Percentiles rank a stretch among this genome's conserved stretches.
Evolutionary conservation across 2,888 invertebrate species (phyloP).

Genomic region (Sturmia bella): DNA sequence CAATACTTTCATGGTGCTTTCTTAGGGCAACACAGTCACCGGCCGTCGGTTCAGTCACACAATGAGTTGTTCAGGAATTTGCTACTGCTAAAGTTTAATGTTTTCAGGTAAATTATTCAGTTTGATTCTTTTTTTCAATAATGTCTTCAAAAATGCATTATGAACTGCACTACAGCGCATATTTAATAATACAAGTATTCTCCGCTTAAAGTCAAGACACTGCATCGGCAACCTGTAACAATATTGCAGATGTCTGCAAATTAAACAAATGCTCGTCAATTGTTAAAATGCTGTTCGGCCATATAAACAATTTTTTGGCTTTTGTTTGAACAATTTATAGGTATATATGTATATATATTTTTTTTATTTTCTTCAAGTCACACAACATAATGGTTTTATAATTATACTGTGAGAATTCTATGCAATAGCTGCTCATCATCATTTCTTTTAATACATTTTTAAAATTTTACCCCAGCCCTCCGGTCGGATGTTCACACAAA

Average conservation of each 20-base stretch:
- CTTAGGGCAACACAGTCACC: not conserved
- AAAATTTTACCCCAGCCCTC: not conserved
- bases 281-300: constrained; percentile 29
- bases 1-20: constrained; percentile 2
- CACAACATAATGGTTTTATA: constrained; percentile 65
- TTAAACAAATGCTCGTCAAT: constrained; percentile 48
- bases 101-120: constrained; percentile 8
- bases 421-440: constrained; percentile 50
- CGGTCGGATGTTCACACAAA: constrained; percentile 3
- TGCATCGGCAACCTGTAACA: constrained; percentile 16
- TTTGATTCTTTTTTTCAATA: not conserved
- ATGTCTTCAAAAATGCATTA: constrained; percentile 36
- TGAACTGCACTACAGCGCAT: constrained; percentile 46
- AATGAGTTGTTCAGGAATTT: constrained; percentile 38
- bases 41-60: not conserved
- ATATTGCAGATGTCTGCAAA: constrained; percentile 58
- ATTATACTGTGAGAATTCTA: constrained; percentile 68
- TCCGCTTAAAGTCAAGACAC: not conserved
- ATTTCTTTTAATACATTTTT: constrained; percentile 35
- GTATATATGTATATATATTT: too few relatives aligned
- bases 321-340: constrained; percentile 11
- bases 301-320: constrained; percentile 45
- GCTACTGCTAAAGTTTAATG: constrained; percentile 56
- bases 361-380: constrained; percentile 4
- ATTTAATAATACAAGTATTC: constrained; percentile 29